Evolutionary conservation across 2,113 vertebrate species (phyloP).

Genomic region (Tringa solitaria): DNA sequence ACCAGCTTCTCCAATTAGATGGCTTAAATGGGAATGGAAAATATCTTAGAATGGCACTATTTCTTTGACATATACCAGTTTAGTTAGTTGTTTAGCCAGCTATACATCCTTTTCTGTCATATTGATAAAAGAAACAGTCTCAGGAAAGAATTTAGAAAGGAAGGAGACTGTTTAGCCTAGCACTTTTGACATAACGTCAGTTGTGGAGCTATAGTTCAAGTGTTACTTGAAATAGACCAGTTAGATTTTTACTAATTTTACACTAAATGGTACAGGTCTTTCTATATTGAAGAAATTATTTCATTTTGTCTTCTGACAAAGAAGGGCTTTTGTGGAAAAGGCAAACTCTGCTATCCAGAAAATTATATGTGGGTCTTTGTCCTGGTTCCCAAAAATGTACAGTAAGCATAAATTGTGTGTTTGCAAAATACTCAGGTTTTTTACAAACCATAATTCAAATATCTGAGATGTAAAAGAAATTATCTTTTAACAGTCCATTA

Average conservation of each 20-base stretch:
- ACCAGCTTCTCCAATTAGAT: not conserved
- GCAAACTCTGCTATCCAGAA: not conserved
- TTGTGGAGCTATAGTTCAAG: not conserved
- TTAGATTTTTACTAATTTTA: not conserved
- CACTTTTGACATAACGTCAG: not conserved
- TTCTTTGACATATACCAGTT: not conserved
- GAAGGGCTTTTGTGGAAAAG: not conserved
- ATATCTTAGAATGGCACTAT: not conserved
- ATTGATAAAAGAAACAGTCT: not conserved
- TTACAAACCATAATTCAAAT: not conserved
- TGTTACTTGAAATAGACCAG: not conserved
- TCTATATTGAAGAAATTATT: not conserved
- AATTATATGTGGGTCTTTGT: not conserved
- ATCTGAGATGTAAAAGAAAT: not conserved
- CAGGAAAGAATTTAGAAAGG: not conserved
- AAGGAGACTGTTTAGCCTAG: not conserved
- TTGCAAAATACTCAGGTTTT: not conserved
- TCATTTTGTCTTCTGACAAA: not conserved
- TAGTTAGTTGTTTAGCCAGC: not conserved
- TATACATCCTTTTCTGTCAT: not conserved
- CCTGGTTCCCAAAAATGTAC: not conserved
- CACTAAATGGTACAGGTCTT: not conserved
- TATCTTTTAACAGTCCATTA: not conserved
- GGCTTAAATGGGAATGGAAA: not conserved
- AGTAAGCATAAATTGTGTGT: not conserved